Conservation (phyloP, 2,888 invertebrate genomes). For the Eupithecia subumbrata region DNA sequence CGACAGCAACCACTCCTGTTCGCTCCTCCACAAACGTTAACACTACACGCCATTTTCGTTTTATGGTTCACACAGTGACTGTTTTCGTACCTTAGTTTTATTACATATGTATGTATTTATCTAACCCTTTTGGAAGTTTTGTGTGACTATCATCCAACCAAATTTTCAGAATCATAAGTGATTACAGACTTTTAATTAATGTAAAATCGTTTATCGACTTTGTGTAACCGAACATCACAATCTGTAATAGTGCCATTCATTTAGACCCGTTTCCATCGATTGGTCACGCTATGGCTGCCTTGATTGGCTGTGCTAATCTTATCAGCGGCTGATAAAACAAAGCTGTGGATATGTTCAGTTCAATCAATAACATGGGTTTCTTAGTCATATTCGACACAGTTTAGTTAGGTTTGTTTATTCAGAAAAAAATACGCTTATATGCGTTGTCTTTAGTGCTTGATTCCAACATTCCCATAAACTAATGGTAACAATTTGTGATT, state of each 20-base stretch:
- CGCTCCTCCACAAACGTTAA: constrained; percentile 50
- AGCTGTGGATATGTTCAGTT: constrained; percentile 57
- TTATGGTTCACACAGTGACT: constrained; percentile 14
- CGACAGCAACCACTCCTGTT: constrained; percentile 65
- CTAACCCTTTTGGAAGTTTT: neutral
- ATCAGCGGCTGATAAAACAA: constrained; percentile 73
- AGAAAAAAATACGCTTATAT: neutral
- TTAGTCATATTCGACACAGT: constrained; percentile 41
- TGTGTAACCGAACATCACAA: constrained; percentile 33
- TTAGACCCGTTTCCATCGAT: constrained; percentile 52
- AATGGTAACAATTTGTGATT: constrained; percentile 45
- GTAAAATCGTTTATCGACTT: constrained; percentile 25
- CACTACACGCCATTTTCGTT: constrained; percentile 60
- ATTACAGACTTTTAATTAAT: constrained; percentile 14
- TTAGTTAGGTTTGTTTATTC: constrained; percentile 4
- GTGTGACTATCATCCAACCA: neutral
- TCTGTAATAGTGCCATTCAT: constrained; percentile 34
- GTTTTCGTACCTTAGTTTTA: constrained; percentile 14
- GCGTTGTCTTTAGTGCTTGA: constrained; percentile 23
- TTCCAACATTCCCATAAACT: constrained; percentile 53
- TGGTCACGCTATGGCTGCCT: constrained; percentile 49
- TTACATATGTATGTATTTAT: neutral
- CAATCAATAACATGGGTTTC: constrained; percentile 62
- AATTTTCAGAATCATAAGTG: neutral
- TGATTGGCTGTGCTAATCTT: constrained; percentile 73